These are phyloP conservation scores for Montipora foliosa DNA, from an alignment of 64 coral and sea anemone species.

Conservation along the genomic window DNA sequence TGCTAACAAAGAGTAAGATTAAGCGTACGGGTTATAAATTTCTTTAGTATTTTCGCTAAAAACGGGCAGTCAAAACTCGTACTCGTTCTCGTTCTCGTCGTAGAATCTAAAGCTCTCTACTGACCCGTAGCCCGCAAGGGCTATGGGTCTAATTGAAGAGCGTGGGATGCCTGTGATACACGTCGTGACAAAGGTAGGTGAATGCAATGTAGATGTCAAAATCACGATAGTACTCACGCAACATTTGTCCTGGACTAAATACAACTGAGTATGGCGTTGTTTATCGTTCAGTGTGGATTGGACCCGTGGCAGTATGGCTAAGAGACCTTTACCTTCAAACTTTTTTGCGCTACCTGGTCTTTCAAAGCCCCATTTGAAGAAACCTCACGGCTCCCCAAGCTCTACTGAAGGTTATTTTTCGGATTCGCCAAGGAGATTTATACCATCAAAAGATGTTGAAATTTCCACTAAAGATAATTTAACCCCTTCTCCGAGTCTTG, in stretches of 20 bases:
- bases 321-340: conserved; percentile 46
- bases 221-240: neutral
- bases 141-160: too few species aligned
- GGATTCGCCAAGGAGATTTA: neutral
- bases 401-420: neutral
- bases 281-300: neutral
- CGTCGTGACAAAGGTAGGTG: too few species aligned
- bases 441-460: neutral
- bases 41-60: too few species aligned
- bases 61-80: too few species aligned
- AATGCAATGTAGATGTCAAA: too few species aligned
- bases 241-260: neutral
- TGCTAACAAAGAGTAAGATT: too few species aligned
- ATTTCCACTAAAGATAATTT: neutral
- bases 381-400: neutral
- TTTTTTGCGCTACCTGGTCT: conserved; percentile 63
- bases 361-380: conserved; percentile 7
- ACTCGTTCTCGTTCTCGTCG: too few species aligned
- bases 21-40: too few species aligned
- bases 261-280: neutral
- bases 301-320: conserved; percentile 42
- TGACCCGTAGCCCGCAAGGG: too few species aligned
- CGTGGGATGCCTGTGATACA: too few species aligned
- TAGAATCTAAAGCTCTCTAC: too few species aligned
- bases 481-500: conserved; percentile 26